phyloP scores from a whole-genome alignment of 1,140 invertebrate species.

The Oedothorax gibbosus region DNA sequence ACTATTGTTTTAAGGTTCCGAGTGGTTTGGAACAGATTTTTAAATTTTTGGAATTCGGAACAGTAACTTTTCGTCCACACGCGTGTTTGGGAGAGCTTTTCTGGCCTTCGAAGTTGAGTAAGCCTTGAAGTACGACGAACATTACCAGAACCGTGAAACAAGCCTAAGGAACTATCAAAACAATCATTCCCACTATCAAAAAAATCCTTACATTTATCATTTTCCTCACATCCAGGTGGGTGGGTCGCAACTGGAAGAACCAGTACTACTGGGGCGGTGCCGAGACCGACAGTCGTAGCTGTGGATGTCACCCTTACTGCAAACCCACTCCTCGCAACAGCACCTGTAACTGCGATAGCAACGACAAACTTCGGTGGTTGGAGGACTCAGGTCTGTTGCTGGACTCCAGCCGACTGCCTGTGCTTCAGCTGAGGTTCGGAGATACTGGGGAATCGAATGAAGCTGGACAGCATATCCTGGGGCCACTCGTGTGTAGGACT shows the following conservation, averaged over 20 bases:
- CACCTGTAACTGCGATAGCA: conserved; percentile 65
- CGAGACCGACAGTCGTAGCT: conserved; percentile 63
- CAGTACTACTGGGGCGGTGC: conserved; percentile 65
- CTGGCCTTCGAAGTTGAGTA: too few species aligned
- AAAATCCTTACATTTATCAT: too few species aligned
- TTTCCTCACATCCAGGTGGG: conserved; percentile 49
- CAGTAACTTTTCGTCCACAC: too few species aligned
- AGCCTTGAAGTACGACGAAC: too few species aligned
- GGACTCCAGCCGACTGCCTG: conserved; percentile 62
- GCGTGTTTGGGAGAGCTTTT: too few species aligned
- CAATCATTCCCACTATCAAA: too few species aligned
- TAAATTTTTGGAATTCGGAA: too few species aligned
- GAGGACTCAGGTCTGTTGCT: conserved; percentile 63
- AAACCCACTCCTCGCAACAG: conserved; percentile 60
- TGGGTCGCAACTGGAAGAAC: conserved; percentile 63
- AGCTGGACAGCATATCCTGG: conserved; percentile 63
- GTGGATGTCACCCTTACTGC: conserved; percentile 65
- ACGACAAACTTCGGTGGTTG: conserved; percentile 62
- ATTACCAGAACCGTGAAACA: too few species aligned
- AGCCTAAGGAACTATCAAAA: too few species aligned
- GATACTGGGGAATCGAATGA: conserved; percentile 64
- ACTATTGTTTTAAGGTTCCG: too few species aligned
- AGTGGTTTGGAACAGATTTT: too few species aligned
- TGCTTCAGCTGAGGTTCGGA: conserved; percentile 64
- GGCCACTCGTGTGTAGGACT: conserved; percentile 63